Conservation (phyloP, 2,888 invertebrate species). For the Serrognathus titanus region DNA sequence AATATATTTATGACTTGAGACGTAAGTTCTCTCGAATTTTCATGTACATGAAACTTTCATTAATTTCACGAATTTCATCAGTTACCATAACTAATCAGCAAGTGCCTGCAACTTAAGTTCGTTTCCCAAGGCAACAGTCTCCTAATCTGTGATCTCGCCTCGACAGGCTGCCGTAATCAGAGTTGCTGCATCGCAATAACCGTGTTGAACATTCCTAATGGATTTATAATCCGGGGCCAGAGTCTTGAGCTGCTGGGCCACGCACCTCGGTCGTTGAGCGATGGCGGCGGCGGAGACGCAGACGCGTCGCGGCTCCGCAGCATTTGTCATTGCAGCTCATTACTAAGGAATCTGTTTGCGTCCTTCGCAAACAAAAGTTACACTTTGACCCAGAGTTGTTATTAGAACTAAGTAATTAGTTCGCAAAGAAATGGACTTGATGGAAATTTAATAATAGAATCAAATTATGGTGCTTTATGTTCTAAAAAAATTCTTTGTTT, state of each 20-base stretch:
- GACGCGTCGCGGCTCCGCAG: constrained; percentile 48
- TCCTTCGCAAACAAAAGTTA: constrained; percentile 21
- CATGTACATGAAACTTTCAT: constrained; percentile 1
- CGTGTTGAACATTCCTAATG: constrained; percentile 40
- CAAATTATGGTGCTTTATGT: no score
- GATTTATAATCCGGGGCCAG: constrained; percentile 41
- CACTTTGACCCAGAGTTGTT: constrained; percentile 17
- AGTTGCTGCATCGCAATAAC: constrained; percentile 39
- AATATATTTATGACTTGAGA: background rate
- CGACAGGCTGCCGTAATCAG: constrained; percentile 34
- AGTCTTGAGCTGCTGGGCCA: constrained; percentile 32
- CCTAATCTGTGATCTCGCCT: constrained; percentile 41
- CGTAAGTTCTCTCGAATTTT: background rate
- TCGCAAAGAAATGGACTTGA: background rate
- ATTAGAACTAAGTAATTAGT: background rate
- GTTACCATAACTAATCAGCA: constrained; percentile 10
- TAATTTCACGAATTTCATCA: constrained; percentile 11
- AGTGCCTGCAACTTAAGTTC: constrained; percentile 4
- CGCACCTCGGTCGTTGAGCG: constrained; percentile 36
- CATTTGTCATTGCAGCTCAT: constrained; percentile 54
- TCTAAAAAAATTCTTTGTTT: no score
- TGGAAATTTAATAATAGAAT: background rate
- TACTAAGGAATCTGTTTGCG: constrained; percentile 49
- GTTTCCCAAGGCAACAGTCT: constrained; percentile 46
- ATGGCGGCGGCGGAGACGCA: constrained; percentile 44